Conservation (phyloP, 1,140 invertebrate species). For the Ditylenchus dipsaci region DNA sequence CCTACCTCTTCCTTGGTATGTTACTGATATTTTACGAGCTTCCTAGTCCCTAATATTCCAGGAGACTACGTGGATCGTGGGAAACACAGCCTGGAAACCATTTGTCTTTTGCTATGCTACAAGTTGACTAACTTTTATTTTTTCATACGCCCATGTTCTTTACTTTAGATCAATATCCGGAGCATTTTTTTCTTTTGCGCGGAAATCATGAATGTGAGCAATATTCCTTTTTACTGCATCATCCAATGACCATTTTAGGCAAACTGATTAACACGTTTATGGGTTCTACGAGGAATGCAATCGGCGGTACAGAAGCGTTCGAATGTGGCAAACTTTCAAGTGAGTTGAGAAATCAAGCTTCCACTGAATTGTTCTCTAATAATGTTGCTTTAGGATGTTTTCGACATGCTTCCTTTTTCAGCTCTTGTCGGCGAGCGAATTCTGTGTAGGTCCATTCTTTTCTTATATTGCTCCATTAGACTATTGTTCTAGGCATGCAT, state of each 20-base stretch:
- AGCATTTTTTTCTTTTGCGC: constrained; percentile 64
- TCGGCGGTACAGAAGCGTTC: not conserved
- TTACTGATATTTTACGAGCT: constrained; percentile 61
- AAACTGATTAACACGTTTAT: constrained; percentile 66
- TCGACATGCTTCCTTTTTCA: constrained; percentile 61
- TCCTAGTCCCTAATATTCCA: constrained; percentile 84
- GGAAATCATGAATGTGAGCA: constrained; percentile 66
- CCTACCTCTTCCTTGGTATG: constrained; percentile 60
- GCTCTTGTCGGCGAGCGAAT: constrained; percentile 73
- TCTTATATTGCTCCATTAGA: not conserved
- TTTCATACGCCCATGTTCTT: not conserved
- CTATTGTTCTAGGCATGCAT: constrained; percentile 63
- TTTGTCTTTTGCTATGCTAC: constrained; percentile 65
- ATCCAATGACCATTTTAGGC: constrained; percentile 2
- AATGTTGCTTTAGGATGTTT: constrained; percentile 62
- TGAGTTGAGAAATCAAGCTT: not conserved
- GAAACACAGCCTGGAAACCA: constrained; percentile 63
- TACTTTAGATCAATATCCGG: constrained; percentile 1
- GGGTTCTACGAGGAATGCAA: constrained; percentile 61
- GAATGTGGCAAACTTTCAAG: constrained; percentile 9
- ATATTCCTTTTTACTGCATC: too few species aligned
- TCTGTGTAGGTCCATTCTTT: constrained; percentile 16
- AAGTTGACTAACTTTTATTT: constrained; percentile 59
- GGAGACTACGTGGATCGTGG: constrained; percentile 60
- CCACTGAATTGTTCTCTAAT: not conserved